Evolutionary conservation across 2,113 vertebrate genomes (phyloP).

Genomic region (Malurus alboscapulatus): DNA sequence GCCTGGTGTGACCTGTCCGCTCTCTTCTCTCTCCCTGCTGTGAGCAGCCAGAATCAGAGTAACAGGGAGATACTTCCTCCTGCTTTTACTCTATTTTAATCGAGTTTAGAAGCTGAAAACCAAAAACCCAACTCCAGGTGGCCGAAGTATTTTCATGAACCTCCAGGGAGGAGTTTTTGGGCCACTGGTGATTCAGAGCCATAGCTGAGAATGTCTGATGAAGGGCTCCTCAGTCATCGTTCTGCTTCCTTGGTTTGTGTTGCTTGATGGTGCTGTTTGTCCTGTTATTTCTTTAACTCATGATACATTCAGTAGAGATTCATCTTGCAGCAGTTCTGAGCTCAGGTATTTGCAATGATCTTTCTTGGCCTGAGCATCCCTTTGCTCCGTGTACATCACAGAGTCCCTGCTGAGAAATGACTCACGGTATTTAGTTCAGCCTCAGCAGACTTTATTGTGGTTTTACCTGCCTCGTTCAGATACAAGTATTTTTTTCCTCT

Average conservation of each 20-base stretch:
- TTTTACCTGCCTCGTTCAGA: not conserved
- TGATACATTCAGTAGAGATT: not conserved
- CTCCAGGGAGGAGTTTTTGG: not conserved
- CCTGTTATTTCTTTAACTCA: rapidly evolving
- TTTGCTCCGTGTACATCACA: rapidly evolving
- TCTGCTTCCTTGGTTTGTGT: not conserved
- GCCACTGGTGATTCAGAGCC: not conserved
- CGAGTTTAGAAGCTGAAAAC: not conserved
- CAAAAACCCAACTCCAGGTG: not conserved
- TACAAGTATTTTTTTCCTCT: not conserved
- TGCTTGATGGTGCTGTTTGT: not conserved
- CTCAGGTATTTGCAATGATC: not conserved
- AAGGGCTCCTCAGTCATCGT: not conserved
- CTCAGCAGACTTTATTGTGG: not conserved
- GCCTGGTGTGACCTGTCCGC: not conserved
- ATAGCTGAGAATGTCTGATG: not conserved
- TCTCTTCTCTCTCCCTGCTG: not conserved
- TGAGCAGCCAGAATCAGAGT: not conserved
- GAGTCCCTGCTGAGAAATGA: not conserved
- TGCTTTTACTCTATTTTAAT: not conserved
- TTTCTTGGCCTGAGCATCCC: not conserved
- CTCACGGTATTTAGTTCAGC: not conserved
- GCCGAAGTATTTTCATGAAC: not conserved
- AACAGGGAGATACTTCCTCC: rapidly evolving
- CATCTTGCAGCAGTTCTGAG: not conserved